Base-by-base conservation (phyloP, 2,113 vertebrate species). In the Myrmophylax atrothorax region DNA sequence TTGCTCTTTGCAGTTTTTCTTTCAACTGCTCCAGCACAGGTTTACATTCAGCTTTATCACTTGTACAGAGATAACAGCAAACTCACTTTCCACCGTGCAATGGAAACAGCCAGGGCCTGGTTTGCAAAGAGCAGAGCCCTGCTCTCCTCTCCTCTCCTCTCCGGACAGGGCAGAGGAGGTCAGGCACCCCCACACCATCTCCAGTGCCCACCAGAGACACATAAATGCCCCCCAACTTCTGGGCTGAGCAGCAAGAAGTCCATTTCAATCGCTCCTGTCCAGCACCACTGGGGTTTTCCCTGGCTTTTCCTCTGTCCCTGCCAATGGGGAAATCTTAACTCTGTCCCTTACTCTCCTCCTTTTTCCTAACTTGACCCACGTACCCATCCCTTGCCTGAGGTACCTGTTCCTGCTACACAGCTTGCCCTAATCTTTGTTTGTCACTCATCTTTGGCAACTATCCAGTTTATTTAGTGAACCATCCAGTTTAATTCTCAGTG, bases 21-120 rank as follows among this genome's bases (percentile, higher is more conserved):
- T 67, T 56, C 66, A 85, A 58, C 15, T 62, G 74, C 55, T 73
- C 53, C 42, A 40, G 59, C 56, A 59, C 29, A 68, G 56, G 69
- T 82, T 91, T 49, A 89, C 10, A 3, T 40, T 67, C 60, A 80
- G 29, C 47, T 69, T 94, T 95, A 92, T 96, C 96, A 59, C 42
- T 35, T 20, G 16, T 75, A 47, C 47, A 72, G 69, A 91, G 95
- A 87, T 89, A 95, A 91, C 29, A 44, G 69, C 52, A n/a, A 89
- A 55, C 24, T 72, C 29, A 46, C 59, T 90, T 78, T 78, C 52
- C 52, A 6, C 60, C 18, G 38, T 29, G 86, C 84, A 91, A 12
- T 35, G 73, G 82, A 73, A 92, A 88, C 42, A 69, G 35, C 14
- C 5, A 0, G 37, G 14, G 42, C 22, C 37, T 50, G 35, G 40